These are phyloP conservation scores for Xylocampa areola DNA, from an alignment of 2,888 invertebrate genomes.

Conservation along the genomic window DNA sequence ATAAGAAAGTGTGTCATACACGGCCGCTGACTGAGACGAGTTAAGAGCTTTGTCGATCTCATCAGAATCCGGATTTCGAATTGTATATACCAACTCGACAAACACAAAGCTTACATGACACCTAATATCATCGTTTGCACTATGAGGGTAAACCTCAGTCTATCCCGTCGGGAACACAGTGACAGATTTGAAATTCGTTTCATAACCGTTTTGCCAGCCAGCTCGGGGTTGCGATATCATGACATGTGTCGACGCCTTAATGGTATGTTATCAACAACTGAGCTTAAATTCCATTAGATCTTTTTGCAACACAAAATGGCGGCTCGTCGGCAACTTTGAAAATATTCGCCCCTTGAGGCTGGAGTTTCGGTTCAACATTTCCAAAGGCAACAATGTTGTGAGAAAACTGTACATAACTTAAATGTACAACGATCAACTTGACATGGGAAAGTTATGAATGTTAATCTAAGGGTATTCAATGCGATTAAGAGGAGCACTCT, in stretches of 20 bases:
- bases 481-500: not conserved
- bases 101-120: constrained; percentile 13
- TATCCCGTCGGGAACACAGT: constrained; percentile 2
- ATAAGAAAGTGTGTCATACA: no score
- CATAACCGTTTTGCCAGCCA: constrained; percentile 4
- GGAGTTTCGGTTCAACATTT: constrained; percentile 42
- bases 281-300: constrained; percentile 44
- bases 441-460: constrained; percentile 20
- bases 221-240: constrained; percentile 4
- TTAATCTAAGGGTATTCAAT: not conserved
- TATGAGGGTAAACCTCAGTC: constrained; percentile 3
- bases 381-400: constrained; percentile 36
- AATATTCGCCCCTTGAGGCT: constrained; percentile 53
- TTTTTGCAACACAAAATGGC: constrained; percentile 51
- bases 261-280: constrained; percentile 54
- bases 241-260: constrained; percentile 44
- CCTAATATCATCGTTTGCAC: constrained; percentile 5
- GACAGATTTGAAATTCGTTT: constrained; percentile 33
- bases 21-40: no score
- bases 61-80: not conserved
- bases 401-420: constrained; percentile 43
- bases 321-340: constrained; percentile 50
- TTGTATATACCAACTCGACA: constrained; percentile 3
- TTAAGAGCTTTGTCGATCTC: no score
- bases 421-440: constrained; percentile 40